Base-by-base conservation (phyloP, 2,888 invertebrate genomes). In the Dynastes maya region DNA sequence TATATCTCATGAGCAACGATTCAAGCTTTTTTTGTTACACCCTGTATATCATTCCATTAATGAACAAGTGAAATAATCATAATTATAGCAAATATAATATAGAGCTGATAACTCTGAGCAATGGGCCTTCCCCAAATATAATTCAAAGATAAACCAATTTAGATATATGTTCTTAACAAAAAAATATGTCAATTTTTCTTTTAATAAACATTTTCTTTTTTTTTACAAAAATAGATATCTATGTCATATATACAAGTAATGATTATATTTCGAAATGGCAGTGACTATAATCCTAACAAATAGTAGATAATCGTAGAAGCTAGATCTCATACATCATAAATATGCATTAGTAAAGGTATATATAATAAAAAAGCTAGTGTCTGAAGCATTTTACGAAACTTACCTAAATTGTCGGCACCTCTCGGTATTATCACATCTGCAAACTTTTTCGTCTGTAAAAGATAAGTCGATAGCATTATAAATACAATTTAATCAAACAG, bases 351-450 rank as follows among this genome's bases (percentile, higher is more conserved):
- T 16, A 55, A 55, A 55, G 22, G 22, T 55, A 11, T 45, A 45
- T 45, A 45, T 55, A 55, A 2, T 5, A 16, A 67, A 67, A 2
- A 67, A 67, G 65, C 65, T 22, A 40, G 55, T 27, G 55, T 55
- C 4, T n/a, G 8, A 22, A 16, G 55, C 22, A 16, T 55, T 22
- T 16, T 22, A n/a, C 8, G 22, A 61, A 55, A 74, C 93, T 93
- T 90, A 97, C 97, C 97, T 89, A 94, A 93, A 88, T 99, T 99
- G 88, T 99, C 99, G 32, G 98, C 98, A 80, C 99, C 99, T 83
- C 99, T 91, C 0, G 99, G 99, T 88, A 99, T 99, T 86, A 99
- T 99, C 74, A 99, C 98, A 91, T 99, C 99, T 77, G 99, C 99
- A 91, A 98, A 99, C 89, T 99, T 99, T 90, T 99, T 99, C 0